Base-by-base conservation (phyloP, 1,140 invertebrate genomes). In the Drosophila bocqueti region DNA sequence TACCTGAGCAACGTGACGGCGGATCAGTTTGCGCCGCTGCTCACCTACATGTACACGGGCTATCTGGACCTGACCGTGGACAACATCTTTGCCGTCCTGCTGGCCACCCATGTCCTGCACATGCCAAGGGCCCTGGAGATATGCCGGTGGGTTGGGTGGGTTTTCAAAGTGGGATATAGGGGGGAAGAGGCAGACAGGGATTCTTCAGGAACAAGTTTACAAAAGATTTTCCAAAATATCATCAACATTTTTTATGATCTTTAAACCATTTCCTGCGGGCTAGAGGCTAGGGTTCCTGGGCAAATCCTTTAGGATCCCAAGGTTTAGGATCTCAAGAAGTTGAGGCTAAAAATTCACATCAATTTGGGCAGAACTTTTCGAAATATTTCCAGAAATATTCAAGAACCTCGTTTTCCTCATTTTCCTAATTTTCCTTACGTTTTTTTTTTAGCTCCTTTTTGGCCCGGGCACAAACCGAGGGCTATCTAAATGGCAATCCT, bases 1-100 rank as follows among this genome's bases (percentile, higher is more conserved):
- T 91, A 93, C 47, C 93, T 95, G 36, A 94, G 95, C 29, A 95
- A 95, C 80, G 93, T 96, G 0, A 94, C 93, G 3, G 94, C 95
- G 3, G 95, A 96, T 67, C 95, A 96, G 47, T 97, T 97, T 81
- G 95, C 95, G 2, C 95, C 95, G 0, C 84, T 97, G 3, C 93
- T 97, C 3, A 95, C 96, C 11, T 96, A 96, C 91, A 96, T 97
- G 96, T 96, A 96, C 92, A 96, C 96, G 3, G 96, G 96, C 2
- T 95, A 95, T 55, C 91, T 97, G 61, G 96, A 96, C 75, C 93
- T 97, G 24, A 96, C 94, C 34, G 92, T 95, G 21, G 95, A 95
- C 31, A 96, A 96, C 91, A 96, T 96, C 54, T 96, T 96, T 92
- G 95, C 95, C 66, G 95, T 96, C 11, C 87, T 96, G 4, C 87